These are phyloP conservation scores for Chelidonichthys spinosus DNA, from an alignment of 2,797 vertebrate genomes.

Conservation along the genomic window DNA sequence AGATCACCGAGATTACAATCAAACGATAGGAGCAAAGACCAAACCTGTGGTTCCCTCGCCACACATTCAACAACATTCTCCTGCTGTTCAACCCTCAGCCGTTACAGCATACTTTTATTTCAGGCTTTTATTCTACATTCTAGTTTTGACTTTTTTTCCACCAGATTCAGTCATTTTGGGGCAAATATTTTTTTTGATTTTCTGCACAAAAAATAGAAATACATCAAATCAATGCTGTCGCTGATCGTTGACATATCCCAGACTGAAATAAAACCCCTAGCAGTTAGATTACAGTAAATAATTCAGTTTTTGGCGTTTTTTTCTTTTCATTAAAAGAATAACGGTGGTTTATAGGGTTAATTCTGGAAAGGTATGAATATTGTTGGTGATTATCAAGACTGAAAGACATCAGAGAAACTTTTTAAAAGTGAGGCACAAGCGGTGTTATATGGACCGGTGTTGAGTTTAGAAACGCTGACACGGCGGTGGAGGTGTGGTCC, in stretches of 20 bases:
- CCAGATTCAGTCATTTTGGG: background rate
- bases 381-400: background rate
- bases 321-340: background rate
- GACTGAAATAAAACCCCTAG: too few species aligned
- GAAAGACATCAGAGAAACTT: background rate
- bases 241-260: too few species aligned
- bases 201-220: too few species aligned
- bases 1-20: background rate
- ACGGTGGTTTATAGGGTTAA: background rate
- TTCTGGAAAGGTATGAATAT: background rate
- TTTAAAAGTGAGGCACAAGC: background rate
- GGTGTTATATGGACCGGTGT: background rate
- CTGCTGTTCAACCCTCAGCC: too few species aligned
- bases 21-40: background rate
- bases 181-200: background rate
- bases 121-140: too few species aligned
- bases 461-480: background rate
- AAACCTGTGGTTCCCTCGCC: slow-evolving; percentile 2
- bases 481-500: background rate
- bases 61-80: background rate
- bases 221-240: too few species aligned
- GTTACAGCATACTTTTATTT: too few species aligned
- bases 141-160: too few species aligned
- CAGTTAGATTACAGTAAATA: background rate
- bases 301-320: background rate